These are phyloP conservation scores for Strix uralensis DNA, from an alignment of 2,113 vertebrate species.

Conservation along the genomic window DNA sequence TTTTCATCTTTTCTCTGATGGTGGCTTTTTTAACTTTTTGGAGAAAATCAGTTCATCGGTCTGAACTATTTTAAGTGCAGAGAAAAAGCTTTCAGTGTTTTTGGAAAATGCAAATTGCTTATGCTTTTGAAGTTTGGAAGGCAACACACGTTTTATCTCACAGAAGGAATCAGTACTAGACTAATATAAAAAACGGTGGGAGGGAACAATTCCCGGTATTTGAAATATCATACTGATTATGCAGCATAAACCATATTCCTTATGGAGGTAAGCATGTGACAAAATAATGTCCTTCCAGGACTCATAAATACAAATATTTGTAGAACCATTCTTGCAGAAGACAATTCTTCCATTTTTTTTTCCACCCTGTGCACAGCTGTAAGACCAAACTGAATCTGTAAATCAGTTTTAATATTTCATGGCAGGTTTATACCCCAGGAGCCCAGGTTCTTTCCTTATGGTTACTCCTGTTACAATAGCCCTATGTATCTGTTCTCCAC, in stretches of 20 bases:
- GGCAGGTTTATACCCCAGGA: constrained; percentile 24
- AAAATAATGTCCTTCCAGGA: constrained; percentile 1
- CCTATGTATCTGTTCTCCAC: background rate
- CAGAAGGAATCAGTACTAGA: background rate
- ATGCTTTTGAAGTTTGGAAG: background rate
- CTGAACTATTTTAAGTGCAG: background rate
- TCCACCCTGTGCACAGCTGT: background rate
- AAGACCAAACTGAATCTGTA: constrained; percentile 12
- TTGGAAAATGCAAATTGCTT: background rate
- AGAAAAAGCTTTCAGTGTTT: background rate
- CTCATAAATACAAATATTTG: constrained; percentile 29
- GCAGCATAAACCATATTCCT: background rate
- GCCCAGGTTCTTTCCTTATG: background rate
- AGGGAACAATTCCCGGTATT: background rate
- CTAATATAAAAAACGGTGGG: background rate
- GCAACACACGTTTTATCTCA: background rate
- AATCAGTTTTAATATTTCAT: constrained; percentile 30
- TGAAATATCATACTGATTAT: background rate
- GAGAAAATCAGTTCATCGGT: background rate
- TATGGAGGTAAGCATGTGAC: background rate
- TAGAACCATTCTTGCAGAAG: constrained; percentile 15
- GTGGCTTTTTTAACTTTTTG: background rate
- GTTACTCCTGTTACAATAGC: background rate
- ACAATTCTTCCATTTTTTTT: background rate
- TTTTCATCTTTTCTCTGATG: background rate